Evolutionary conservation across 1,140 invertebrate species (phyloP).

Genomic region (Nasonia longicornis): DNA sequence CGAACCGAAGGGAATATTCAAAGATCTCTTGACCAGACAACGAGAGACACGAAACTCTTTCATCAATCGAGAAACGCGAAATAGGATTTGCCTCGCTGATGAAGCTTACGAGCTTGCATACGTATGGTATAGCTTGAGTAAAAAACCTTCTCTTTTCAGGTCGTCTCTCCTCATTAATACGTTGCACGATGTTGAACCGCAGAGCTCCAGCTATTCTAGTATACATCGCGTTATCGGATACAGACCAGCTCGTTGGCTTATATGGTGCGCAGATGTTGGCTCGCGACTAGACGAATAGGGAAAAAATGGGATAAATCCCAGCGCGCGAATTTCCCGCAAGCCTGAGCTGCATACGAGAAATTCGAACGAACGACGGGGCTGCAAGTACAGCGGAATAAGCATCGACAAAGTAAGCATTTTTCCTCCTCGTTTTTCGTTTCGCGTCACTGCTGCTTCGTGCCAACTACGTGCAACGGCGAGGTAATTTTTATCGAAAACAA

Average conservation of each 20-base stretch:
- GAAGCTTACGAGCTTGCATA: not conserved
- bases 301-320: not conserved
- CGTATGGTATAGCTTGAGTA: not conserved
- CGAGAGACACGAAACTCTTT: not conserved
- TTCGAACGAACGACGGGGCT: not conserved
- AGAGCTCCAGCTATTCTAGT: not conserved
- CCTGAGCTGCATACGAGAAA: not conserved
- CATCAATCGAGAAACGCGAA: not conserved
- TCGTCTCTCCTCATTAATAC: not conserved
- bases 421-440: not conserved
- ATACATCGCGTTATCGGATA: not conserved
- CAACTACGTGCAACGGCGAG: not conserved
- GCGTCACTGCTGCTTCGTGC: not conserved
- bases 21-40: not conserved
- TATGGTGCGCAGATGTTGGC: not conserved
- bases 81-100: not conserved
- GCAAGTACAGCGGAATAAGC: not conserved
- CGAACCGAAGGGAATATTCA: not conserved
- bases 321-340: not conserved
- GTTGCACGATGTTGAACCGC: not conserved
- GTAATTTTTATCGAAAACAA: not conserved
- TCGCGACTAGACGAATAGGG: not conserved
- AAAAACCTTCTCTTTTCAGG: not conserved
- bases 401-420: not conserved
- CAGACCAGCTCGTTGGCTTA: not conserved